Conservation (phyloP, 2,797 vertebrate genomes). For the Alectoris magna region DNA sequence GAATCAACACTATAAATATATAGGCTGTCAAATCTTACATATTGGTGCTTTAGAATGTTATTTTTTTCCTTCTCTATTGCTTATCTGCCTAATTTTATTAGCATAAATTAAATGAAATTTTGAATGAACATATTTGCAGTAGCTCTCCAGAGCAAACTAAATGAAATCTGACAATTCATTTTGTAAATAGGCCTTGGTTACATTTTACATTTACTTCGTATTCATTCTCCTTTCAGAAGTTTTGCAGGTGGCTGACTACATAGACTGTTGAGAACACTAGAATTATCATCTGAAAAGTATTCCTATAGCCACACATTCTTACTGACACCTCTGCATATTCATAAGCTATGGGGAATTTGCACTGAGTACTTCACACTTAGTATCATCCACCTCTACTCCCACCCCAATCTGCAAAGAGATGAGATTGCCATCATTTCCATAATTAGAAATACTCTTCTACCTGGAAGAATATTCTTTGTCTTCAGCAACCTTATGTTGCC, state of each 20-base stretch:
- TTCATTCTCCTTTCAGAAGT: slow-evolving; percentile 62
- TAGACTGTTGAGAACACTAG: slow-evolving; percentile 47
- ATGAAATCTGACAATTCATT: slow-evolving; percentile 68
- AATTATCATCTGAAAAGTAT: slow-evolving; percentile 4
- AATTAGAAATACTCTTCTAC: not conserved
- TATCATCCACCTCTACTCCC: not conserved
- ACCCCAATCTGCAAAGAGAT: not conserved
- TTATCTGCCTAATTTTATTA: slow-evolving; percentile 59
- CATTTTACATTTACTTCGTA: slow-evolving; percentile 32
- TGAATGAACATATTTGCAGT: slow-evolving; percentile 69
- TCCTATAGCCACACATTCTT: not conserved
- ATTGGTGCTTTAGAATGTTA: slow-evolving; percentile 10
- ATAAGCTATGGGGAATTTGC: not conserved
- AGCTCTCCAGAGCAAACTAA: slow-evolving; percentile 55
- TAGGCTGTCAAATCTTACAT: not conserved
- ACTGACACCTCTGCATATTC: slow-evolving; percentile 20
- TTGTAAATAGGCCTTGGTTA: slow-evolving; percentile 56
- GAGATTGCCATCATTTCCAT: not conserved
- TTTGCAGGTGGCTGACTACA: slow-evolving; percentile 63
- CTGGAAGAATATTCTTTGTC: not conserved
- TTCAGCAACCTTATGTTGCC: not conserved
- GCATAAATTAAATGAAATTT: slow-evolving; percentile 58
- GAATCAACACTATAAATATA: not conserved
- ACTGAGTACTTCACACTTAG: not conserved
- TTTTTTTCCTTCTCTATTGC: slow-evolving; percentile 22